Evolutionary conservation across 1,140 invertebrate genomes (phyloP).

Genomic region (Paramacrobiotus metropolitanus): DNA sequence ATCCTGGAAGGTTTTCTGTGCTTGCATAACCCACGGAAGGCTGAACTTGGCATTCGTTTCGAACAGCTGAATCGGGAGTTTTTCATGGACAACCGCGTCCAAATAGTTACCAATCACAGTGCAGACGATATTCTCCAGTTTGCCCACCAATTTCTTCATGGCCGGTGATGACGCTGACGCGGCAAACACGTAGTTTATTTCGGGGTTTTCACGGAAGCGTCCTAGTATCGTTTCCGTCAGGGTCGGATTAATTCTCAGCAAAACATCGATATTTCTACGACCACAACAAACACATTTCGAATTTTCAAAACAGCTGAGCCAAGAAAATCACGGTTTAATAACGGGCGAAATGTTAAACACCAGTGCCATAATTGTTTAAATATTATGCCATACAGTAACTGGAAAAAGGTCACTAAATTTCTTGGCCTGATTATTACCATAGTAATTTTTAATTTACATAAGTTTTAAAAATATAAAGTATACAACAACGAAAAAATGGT

Average conservation of each 20-base stretch:
- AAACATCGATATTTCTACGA: background rate
- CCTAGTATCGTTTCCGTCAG: background rate
- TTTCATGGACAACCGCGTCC: background rate
- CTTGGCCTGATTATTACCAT: no score
- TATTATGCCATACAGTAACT: no score
- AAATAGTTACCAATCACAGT: background rate
- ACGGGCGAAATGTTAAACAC: no score
- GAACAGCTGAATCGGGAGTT: background rate
- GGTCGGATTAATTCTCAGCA: background rate
- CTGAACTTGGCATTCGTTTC: background rate
- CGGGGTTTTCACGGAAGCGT: background rate
- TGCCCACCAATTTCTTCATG: background rate
- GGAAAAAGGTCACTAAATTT: no score
- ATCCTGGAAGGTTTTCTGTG: background rate
- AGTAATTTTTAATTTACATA: no score
- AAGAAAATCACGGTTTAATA: no score
- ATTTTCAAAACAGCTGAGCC: no score
- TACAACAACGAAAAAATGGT: no score
- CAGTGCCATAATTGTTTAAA: no score
- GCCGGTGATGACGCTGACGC: background rate
- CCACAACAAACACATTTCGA: no score
- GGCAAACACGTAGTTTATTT: conserved; percentile 2
- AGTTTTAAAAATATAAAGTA: no score
- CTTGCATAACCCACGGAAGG: background rate
- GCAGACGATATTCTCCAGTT: background rate